Evolutionary conservation across 2,113 vertebrate genomes (phyloP).

Genomic region (Scolopax mira): DNA sequence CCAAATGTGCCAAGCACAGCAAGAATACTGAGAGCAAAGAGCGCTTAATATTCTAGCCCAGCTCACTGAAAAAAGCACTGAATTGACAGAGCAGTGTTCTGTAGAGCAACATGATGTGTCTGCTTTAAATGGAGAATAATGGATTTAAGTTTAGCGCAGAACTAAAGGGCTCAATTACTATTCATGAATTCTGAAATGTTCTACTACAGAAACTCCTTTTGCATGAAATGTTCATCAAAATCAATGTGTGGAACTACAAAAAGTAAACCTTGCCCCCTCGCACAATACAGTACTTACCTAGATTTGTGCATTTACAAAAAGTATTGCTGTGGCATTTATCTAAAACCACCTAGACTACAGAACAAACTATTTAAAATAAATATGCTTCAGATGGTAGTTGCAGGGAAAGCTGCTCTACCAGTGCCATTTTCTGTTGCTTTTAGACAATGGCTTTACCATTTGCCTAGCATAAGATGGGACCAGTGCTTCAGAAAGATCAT

Average conservation of each 20-base stretch:
- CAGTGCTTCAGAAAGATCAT: not conserved
- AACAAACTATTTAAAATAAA: slow-evolving; percentile 50
- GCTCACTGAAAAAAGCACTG: slow-evolving; percentile 64
- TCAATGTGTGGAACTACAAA: slow-evolving; percentile 66
- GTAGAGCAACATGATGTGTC: slow-evolving; percentile 75
- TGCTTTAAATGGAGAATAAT: slow-evolving; percentile 81
- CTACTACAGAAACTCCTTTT: slow-evolving; percentile 73
- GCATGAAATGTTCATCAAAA: slow-evolving; percentile 80
- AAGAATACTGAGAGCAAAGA: slow-evolving; percentile 67
- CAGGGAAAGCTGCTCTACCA: not conserved
- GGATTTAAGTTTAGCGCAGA: slow-evolving; percentile 78
- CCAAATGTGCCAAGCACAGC: slow-evolving; percentile 72
- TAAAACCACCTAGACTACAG: not conserved
- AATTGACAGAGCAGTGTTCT: slow-evolving; percentile 73
- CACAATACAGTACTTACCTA: slow-evolving; percentile 52
- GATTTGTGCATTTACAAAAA: slow-evolving; percentile 30
- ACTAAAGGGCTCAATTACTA: slow-evolving; percentile 78
- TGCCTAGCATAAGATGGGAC: not conserved
- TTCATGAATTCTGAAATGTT: slow-evolving; percentile 79
- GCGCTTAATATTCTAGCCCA: slow-evolving; percentile 75
- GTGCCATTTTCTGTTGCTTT: not conserved
- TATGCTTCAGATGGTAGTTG: not conserved
- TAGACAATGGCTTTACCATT: not conserved
- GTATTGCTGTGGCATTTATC: slow-evolving; percentile 31
- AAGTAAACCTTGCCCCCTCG: slow-evolving; percentile 39